Evolutionary conservation across 2,888 invertebrate genomes (phyloP), one percentile per base, ranked within the genome.

Genomic region (Mimas tiliae): DNA sequence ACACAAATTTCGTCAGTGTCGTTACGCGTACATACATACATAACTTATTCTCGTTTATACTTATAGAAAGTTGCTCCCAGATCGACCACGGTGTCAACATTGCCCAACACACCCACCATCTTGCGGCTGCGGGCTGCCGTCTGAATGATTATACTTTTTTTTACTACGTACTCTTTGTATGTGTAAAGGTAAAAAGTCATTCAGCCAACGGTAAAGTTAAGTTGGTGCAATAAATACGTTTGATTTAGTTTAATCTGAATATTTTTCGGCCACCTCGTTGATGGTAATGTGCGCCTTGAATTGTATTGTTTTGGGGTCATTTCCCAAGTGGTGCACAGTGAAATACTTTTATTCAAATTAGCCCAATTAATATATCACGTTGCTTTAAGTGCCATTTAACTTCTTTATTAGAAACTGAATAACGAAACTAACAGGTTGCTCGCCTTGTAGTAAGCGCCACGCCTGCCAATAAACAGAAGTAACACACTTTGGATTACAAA

Each of bases 41-140:
- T 78, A 80, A 75, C 69, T 73, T 76, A 81, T 87, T 86, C 88
- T 77, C 77, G 86, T 86, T 85, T 80, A 83, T 84, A 85, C 83
- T 72, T 88, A 87, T 90, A 90, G 90, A 90, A 90, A 90, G 90
- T 90, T 90, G 90, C 86, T 90, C 89, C 85, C 83, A 90, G 90
- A 89, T 88, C 85, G 80, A 76, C 80, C 79, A 74, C 76, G 84
- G 81, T 89, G 87, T 87, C 87, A 86, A 85, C 86, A 82, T 89
- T 90, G 85, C 89, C 80, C 89, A 89, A 90, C 84, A 78, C 72
- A 27, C 27, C 27, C 27, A 27, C 69, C 63, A 72, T 62, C 68
- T 68, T 70, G 68, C 69, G 67, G 75, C 74, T 74, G 72, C 75
- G 27, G 67, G 75, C 74, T 74, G 72, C 75, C 33, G 67, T 72